Evolutionary conservation across 1,140 invertebrate species (phyloP), one percentile per base, ranked within the genome.

Genomic region (Drosophila parabipectinata): DNA sequence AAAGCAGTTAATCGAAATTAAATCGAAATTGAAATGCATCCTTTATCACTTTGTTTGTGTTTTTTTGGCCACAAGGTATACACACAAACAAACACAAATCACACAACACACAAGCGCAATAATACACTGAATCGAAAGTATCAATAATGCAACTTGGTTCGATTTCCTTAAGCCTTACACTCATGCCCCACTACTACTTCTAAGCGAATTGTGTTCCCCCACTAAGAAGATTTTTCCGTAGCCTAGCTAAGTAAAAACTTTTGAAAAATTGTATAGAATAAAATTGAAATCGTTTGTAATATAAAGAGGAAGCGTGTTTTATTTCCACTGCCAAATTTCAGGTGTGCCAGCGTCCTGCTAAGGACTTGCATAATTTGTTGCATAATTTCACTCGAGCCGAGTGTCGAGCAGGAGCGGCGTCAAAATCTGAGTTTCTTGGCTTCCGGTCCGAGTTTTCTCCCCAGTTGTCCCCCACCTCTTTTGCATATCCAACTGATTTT

Each of bases 301-400:
- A 37, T 37, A n/a, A 34, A 37, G 10, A 12, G 4, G 10, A 37
- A 37, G 10, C 10, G 10, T 37, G 10, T 37, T 37, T 37, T 37
- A 12, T n/a, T 28, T 28, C 26, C 26, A 7, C 10, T 37, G 34
- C 10, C 4, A 37, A 37, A 37, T 37, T 37, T 12, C 12, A n/a
- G 34, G 10, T 37, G 34, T 37, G 34, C 34, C 34, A 37, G 12
- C 10, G 10, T 37, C 10, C 10, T 15, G 41, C 41, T 5, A 44
- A 44, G 41, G n/a, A 14, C 15, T 44, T 69, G 64, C 64, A 69
- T 71, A 71, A 69, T 71, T 71, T 57, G 51, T 28, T 39, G 41
- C 47, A 71, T 57, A 69, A 71, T 71, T 71, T 71, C 67, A 71
- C 64, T 71, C 57, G 57, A 34, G 45, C 67, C 57, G 63, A 18